Percentiles rank a stretch among this genome's conserved stretches.
Conservation (phyloP, 2,113 vertebrate genomes). For the Diphyllodes magnificus region DNA sequence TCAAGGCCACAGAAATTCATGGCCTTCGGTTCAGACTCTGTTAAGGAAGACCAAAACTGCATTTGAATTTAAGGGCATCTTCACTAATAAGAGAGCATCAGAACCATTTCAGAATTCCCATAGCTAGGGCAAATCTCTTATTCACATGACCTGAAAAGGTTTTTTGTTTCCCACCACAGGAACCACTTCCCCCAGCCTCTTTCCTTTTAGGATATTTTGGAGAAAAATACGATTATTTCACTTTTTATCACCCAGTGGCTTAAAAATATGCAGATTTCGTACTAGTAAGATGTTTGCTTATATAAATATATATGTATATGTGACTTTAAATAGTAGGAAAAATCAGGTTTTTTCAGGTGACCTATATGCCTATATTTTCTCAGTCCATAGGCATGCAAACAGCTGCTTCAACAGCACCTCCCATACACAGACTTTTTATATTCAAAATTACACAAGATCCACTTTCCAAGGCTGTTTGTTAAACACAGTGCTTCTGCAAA, state of each 20-base stretch:
- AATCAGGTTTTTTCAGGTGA: background rate
- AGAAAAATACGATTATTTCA: background rate
- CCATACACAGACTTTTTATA: background rate
- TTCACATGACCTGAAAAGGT: background rate
- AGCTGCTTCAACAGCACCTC: background rate
- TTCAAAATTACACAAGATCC: background rate
- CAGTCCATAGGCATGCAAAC: background rate
- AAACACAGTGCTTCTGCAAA: background rate
- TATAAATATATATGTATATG: background rate
- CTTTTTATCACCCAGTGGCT: background rate
- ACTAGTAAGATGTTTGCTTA: background rate
- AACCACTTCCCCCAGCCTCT: background rate
- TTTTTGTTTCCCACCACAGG: background rate
- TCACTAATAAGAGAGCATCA: background rate
- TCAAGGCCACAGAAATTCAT: background rate
- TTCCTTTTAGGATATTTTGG: background rate
- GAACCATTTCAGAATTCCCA: background rate
- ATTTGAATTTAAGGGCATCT: background rate
- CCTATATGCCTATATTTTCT: background rate
- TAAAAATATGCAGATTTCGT: background rate
- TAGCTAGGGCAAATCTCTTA: background rate
- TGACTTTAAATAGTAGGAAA: background rate
- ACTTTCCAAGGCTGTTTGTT: background rate
- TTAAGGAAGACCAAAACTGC: background rate
- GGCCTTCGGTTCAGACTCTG: background rate